Conservation (phyloP, 2,797 vertebrate genomes). For the Cryptoprocta ferox region DNA sequence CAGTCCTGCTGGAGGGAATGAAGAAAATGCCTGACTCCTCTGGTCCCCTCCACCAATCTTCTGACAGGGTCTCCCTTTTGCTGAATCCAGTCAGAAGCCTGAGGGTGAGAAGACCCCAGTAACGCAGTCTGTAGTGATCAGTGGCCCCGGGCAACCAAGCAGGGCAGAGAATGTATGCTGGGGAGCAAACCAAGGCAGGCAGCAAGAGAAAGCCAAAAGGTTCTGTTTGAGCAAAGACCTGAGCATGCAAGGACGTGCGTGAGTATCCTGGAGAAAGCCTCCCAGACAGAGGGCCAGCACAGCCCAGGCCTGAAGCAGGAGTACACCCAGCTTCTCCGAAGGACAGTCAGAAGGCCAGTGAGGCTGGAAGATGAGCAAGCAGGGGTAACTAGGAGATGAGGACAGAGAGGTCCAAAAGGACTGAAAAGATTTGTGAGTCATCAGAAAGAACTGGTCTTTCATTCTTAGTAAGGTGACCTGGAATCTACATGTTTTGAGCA, state of each 20-base stretch:
- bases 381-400: neutral
- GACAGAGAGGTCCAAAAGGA: neutral
- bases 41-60: neutral
- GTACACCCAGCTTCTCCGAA: neutral
- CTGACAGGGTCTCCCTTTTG: neutral
- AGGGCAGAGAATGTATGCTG: no score
- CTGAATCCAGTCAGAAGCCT: neutral
- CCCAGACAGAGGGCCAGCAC: neutral
- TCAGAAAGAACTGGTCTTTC: neutral
- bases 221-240: neutral
- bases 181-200: no score
- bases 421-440: neutral
- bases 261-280: neutral
- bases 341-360: neutral
- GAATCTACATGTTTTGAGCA: neutral
- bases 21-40: neutral
- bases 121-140: neutral
- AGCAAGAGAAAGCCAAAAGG: neutral
- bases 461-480: neutral
- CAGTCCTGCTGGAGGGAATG: neutral
- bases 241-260: neutral
- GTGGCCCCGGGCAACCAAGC: no score
- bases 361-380: neutral
- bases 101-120: neutral
- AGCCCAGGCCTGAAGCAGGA: neutral